Percentiles rank a stretch among this genome's conserved stretches.
phyloP scores from a whole-genome alignment of 2,113 vertebrate species.

The Neodon shergylaensis region DNA sequence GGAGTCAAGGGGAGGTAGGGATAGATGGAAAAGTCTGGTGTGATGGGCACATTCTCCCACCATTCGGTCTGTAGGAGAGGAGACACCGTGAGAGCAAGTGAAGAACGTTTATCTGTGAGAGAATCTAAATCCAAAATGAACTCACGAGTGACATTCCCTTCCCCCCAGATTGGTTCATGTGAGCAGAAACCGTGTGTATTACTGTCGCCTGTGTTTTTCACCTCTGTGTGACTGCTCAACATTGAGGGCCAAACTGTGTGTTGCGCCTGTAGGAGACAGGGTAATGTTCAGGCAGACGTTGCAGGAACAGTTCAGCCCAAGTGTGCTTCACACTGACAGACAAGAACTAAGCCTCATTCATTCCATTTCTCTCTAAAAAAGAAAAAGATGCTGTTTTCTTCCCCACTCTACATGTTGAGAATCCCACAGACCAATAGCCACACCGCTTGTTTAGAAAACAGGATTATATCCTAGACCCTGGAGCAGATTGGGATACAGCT shows the following conservation, averaged over 20 bases:
- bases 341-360: neutral
- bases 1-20: neutral
- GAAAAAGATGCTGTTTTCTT: neutral
- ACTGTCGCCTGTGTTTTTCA: neutral
- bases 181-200: neutral
- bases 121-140: neutral
- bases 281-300: neutral
- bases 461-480: neutral
- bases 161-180: neutral
- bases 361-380: neutral
- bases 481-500: neutral
- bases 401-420: neutral
- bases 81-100: neutral
- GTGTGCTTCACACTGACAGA: neutral
- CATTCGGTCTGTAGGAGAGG: neutral
- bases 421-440: neutral
- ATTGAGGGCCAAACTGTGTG: neutral
- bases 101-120: neutral
- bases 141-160: neutral
- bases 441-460: neutral
- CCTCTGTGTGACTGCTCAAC: accelerated
- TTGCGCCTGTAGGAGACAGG: accelerated
- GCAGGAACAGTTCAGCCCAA: neutral
- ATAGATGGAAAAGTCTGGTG: too few relatives aligned
- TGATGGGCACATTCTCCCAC: neutral